These are phyloP conservation scores for Sebastes hubbsi DNA, from an alignment of 2,797 vertebrate genomes.

Conservation along the genomic window DNA sequence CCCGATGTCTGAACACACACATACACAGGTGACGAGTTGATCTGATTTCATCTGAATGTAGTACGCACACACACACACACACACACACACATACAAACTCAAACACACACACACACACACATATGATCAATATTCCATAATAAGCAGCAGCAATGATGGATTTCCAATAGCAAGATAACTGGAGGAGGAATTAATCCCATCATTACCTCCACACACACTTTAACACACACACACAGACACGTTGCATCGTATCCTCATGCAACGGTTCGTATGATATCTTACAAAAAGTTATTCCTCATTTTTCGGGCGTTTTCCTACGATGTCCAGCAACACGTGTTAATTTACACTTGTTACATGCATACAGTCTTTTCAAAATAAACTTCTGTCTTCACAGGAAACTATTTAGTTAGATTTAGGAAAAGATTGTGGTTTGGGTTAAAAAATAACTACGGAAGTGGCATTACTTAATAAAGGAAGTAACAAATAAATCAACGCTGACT, in stretches of 20 bases:
- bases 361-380: background rate
- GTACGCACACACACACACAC: too few species aligned
- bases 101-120: conserved; percentile 18
- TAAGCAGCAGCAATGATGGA: conserved; percentile 23
- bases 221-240: background rate
- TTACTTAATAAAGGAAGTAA: too few species aligned
- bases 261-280: too few species aligned
- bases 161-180: conserved; percentile 24
- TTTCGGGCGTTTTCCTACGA: too few species aligned
- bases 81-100: background rate
- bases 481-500: too few species aligned
- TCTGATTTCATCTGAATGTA: too few species aligned
- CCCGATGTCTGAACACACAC: background rate
- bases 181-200: conserved; percentile 11
- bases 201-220: background rate
- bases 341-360: background rate
- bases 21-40: too few species aligned
- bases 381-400: background rate
- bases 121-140: conserved; percentile 33
- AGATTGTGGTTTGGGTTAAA: too few species aligned
- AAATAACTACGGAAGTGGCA: too few species aligned
- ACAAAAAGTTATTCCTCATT: too few species aligned
- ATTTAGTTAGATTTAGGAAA: background rate
- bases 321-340: background rate
- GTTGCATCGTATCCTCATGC: too few species aligned